Evolutionary conservation across 2,888 invertebrate species (phyloP).

Genomic region (Mylabris sibirica): DNA sequence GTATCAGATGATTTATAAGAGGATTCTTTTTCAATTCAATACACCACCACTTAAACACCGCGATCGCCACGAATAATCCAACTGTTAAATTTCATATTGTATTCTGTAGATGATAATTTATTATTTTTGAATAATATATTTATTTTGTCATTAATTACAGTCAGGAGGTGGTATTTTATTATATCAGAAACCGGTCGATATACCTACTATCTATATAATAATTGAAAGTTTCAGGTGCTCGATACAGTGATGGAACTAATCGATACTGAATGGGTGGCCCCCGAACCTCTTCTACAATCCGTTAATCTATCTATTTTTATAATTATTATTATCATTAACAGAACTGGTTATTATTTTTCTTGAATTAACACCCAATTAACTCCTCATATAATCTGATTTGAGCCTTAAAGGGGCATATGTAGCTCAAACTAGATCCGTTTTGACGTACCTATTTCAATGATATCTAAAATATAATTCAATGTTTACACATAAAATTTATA

Average conservation of each 20-base stretch:
- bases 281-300: no score
- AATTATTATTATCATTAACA: background rate
- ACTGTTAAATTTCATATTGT: background rate
- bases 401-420: no score
- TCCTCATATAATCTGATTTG: no score
- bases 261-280: background rate
- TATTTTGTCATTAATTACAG: constrained; percentile 10
- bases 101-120: background rate
- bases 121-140: background rate
- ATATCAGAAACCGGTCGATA: constrained; percentile 8
- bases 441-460: no score
- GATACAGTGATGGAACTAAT: background rate
- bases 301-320: background rate
- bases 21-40: background rate
- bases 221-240: constrained; percentile 8
- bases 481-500: no score
- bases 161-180: constrained; percentile 8
- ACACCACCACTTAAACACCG: background rate
- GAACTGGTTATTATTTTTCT: background rate
- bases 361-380: no score
- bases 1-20: no score
- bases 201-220: no score
- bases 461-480: no score
- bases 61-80: no score
- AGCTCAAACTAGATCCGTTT: no score